These are phyloP conservation scores for Conus canariensis DNA, from an alignment of 2,888 invertebrate species.

Conservation along the genomic window DNA sequence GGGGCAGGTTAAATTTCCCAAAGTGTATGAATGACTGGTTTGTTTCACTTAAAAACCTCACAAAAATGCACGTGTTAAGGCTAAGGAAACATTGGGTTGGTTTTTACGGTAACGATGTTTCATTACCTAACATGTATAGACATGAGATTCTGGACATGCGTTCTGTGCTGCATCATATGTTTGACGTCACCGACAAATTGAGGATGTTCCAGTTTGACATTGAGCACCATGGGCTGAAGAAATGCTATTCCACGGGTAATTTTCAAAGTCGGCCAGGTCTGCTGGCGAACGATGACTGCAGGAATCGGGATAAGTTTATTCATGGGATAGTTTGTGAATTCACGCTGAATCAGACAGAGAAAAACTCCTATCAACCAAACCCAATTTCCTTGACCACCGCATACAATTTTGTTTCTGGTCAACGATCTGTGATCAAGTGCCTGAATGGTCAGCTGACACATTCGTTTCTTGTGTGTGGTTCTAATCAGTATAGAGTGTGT, in stretches of 20 bases:
- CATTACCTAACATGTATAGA: neutral
- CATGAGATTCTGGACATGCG: neutral
- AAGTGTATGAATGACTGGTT: neutral
- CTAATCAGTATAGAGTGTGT: neutral
- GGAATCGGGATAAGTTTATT: neutral
- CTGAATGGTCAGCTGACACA: neutral
- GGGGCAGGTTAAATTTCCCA: neutral
- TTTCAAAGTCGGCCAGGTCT: neutral
- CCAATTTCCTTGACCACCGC: neutral
- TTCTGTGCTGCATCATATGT: neutral
- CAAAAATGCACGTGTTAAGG: neutral
- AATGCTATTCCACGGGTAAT: neutral
- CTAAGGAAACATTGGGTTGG: neutral
- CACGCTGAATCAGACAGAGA: neutral
- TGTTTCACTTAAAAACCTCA: neutral
- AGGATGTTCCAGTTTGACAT: neutral
- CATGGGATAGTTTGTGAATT: constrained; percentile 2
- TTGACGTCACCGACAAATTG: neutral
- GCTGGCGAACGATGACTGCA: neutral
- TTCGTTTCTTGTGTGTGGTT: neutral
- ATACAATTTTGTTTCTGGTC: neutral
- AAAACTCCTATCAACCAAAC: neutral
- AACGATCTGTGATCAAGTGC: neutral
- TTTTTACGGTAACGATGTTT: neutral
- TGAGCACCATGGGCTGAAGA: neutral